phyloP scores from a whole-genome alignment of 2,888 invertebrate species.

The Neria commutata region DNA sequence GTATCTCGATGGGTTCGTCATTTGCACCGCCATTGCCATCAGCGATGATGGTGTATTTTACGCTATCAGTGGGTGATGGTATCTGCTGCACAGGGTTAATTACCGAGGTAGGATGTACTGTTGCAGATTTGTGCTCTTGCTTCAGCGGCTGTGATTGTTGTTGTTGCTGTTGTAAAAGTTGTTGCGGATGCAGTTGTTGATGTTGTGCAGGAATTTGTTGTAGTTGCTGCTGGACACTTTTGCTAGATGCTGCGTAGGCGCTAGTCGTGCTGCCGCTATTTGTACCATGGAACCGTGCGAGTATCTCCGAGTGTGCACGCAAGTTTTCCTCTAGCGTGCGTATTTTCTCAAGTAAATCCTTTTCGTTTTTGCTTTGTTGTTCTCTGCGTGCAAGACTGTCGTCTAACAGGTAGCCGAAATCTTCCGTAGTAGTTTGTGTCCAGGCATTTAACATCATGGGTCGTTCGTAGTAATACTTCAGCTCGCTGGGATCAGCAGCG shows the following conservation, averaged over 20 bases:
- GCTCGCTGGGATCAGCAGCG: slow-evolving; percentile 10
- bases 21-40: slow-evolving; percentile 32
- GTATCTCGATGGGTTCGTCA: slow-evolving; percentile 48
- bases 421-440: slow-evolving; percentile 48
- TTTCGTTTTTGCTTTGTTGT: slow-evolving; percentile 33
- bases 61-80: slow-evolving; percentile 27
- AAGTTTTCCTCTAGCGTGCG: slow-evolving; percentile 44
- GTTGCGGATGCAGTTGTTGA: slow-evolving; percentile 20
- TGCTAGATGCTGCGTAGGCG: too few species aligned
- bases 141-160: slow-evolving; percentile 29
- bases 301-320: slow-evolving; percentile 41
- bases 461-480: slow-evolving; percentile 11
- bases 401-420: slow-evolving; percentile 36
- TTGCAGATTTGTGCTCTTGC: background rate
- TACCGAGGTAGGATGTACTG: background rate
- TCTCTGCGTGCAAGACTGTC: slow-evolving; percentile 27
- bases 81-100: slow-evolving; percentile 23
- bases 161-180: slow-evolving; percentile 20
- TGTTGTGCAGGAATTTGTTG: background rate
- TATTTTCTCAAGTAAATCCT: slow-evolving; percentile 42
- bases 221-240: background rate
- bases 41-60: slow-evolving; percentile 49
- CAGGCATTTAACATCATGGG: slow-evolving; percentile 45
- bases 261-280: too few species aligned
- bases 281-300: slow-evolving; percentile 44